phyloP scores from a whole-genome alignment of 2,797 vertebrate genomes.

The Phataginus tetradactyla region DNA sequence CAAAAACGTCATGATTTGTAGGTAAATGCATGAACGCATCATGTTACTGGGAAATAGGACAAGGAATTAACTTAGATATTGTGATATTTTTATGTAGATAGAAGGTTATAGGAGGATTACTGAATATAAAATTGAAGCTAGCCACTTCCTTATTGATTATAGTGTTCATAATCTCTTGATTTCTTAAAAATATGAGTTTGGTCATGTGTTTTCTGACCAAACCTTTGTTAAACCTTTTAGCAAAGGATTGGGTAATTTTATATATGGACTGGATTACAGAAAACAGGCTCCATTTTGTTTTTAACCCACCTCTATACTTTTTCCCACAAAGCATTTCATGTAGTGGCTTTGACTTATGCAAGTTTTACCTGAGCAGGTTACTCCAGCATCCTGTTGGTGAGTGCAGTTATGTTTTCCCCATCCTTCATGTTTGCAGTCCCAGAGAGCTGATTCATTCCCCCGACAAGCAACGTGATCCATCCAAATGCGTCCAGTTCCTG shows the following conservation, averaged over 20 bases:
- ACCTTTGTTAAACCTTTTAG: background rate
- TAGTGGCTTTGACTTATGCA: background rate
- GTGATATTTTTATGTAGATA: background rate
- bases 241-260: background rate
- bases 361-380: conserved; percentile 85
- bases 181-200: background rate
- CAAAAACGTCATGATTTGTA: background rate
- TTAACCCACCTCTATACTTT: background rate
- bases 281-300: background rate
- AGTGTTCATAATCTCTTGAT: background rate
- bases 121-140: background rate
- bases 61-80: background rate
- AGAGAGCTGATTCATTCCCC: conserved; percentile 72
- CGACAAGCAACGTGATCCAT: conserved; percentile 71
- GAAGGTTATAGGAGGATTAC: background rate
- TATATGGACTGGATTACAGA: background rate
- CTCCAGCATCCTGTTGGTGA: conserved; percentile 79
- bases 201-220: background rate
- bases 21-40: background rate
- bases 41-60: background rate
- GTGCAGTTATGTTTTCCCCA: conserved; percentile 80
- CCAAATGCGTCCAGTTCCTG: conserved; percentile 75
- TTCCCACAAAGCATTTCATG: background rate
- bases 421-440: conserved; percentile 76
- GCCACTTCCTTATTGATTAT: background rate